phyloP scores from a whole-genome alignment of 2,888 invertebrate species.

The Dastarcus helophoroides region DNA sequence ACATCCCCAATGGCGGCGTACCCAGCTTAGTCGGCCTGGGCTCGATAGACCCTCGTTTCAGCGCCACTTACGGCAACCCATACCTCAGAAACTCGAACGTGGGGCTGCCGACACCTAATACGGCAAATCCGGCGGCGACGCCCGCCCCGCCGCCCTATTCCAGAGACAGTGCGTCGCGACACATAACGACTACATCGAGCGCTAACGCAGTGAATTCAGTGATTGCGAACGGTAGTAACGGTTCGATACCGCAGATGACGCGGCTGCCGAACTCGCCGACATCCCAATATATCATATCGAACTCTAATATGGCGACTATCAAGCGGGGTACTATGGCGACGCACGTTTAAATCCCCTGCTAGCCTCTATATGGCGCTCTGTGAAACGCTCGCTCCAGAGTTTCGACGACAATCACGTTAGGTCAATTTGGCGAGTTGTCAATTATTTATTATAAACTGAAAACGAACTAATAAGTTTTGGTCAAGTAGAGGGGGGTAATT shows the following conservation, averaged over 20 bases:
- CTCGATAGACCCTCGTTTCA: slow-evolving; percentile 70
- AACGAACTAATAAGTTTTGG: too few species aligned
- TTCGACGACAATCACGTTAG: background rate
- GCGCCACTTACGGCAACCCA: slow-evolving; percentile 83
- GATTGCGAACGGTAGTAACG: slow-evolving; percentile 39
- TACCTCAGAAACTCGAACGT: slow-evolving; percentile 55
- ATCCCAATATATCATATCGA: slow-evolving; percentile 45
- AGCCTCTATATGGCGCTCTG: slow-evolving; percentile 10
- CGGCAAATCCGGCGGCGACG: slow-evolving; percentile 63
- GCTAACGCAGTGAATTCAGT: slow-evolving; percentile 35
- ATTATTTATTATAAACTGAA: too few species aligned
- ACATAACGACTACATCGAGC: slow-evolving; percentile 32
- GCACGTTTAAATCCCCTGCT: slow-evolving; percentile 51
- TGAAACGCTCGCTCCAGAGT: too few species aligned
- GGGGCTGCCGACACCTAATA: slow-evolving; percentile 51
- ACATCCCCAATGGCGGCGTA: slow-evolving; percentile 31
- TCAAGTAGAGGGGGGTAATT: too few species aligned
- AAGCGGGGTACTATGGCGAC: slow-evolving; percentile 55
- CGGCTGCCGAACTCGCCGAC: slow-evolving; percentile 39
- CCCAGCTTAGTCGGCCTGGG: slow-evolving; percentile 25
- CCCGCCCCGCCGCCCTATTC: slow-evolving; percentile 69
- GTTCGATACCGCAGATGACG: slow-evolving; percentile 42
- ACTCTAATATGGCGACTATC: slow-evolving; percentile 45
- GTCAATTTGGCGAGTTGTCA: slow-evolving; percentile 3
- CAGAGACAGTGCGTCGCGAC: slow-evolving; percentile 28